phyloP scores from a whole-genome alignment of 2,888 invertebrate species.

The Heliconius sara region DNA sequence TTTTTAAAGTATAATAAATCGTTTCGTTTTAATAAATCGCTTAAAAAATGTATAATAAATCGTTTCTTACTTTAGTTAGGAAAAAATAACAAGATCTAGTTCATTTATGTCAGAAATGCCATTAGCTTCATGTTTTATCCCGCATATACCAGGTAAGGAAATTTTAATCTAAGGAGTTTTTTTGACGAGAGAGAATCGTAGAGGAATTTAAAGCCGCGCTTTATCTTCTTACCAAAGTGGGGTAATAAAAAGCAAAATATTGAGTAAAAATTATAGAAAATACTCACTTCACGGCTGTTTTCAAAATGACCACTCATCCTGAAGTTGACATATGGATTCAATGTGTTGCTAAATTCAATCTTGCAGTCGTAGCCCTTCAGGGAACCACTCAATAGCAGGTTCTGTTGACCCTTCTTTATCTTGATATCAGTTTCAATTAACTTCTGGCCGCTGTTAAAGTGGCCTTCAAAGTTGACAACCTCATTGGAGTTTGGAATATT shows the following conservation, averaged over 20 bases:
- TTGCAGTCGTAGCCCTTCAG: conserved; percentile 71
- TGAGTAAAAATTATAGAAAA: background rate
- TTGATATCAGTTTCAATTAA: conserved; percentile 78
- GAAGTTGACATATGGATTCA: conserved; percentile 85
- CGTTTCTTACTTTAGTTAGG: too few species aligned
- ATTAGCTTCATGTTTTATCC: too few species aligned
- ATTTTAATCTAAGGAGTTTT: too few species aligned
- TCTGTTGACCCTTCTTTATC: conserved; percentile 77
- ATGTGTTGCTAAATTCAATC: conserved; percentile 82
- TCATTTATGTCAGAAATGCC: too few species aligned
- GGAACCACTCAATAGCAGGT: conserved; percentile 76
- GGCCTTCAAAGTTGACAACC: conserved; percentile 80
- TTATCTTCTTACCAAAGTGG: too few species aligned
- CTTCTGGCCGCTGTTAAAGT: conserved; percentile 66
- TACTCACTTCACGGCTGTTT: conserved; percentile 67
- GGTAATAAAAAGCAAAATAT: background rate
- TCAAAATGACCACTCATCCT: conserved; percentile 83
- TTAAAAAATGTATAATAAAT: too few species aligned
- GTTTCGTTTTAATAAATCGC: too few species aligned
- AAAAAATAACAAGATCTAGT: too few species aligned
- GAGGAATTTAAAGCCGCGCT: too few species aligned
- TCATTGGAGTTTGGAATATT: conserved; percentile 67
- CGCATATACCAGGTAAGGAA: too few species aligned
- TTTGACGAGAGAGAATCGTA: too few species aligned
- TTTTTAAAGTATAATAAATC: too few species aligned